Evolutionary conservation across 2,888 invertebrate species (phyloP), one percentile per base, ranked within the genome.

Genomic region (Cerceris ruficornis): DNA sequence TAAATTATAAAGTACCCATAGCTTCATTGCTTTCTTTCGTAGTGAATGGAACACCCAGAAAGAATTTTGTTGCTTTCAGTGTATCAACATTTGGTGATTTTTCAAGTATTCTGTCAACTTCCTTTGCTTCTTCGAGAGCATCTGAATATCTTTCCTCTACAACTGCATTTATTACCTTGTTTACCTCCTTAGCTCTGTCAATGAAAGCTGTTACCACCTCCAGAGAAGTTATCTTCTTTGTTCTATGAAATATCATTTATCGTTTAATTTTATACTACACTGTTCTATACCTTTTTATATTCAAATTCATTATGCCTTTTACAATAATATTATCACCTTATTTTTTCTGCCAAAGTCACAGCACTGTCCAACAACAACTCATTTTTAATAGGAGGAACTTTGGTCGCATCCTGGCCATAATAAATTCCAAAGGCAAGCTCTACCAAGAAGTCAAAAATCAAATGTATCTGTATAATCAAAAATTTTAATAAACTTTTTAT

Each of bases 21-120:
- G 96, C 96, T 7, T 95, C 94, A 74, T 97, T 97, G 69, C 97
- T 96, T 91, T 98, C 98, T 92, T 99, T 99, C 0, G 96, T 95
- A 7, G 98, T 97, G 91, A 98, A 97, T 0, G 99, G 98, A 7
- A 99, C 96, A 7, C 98, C 98, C 68, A 98, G 93, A 88, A 98
- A 97, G 5, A 98, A 98, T 92, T 95, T 96, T 15, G 94, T 92
- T 64, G 93, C 93, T 77, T 96, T 95, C 85, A 96, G 95, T 13
- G 94, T 94, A 41, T 95, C 94, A 0, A 94, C 91, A 66, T 95
- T 93, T 54, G 93, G 90, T 0, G 95, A 95, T 57, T 92, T 93
- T 42, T 93, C 93, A 39, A 98, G 94, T 68, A 95, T 93, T 59
- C 93, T 91, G 91, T 98, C 98, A 6, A 97, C 94, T 75, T 94